A percentile compares a stretch with the other conserved stretches of the same genome.
phyloP scores from a whole-genome alignment of 2,797 vertebrate species.

The Pampus argenteus region DNA sequence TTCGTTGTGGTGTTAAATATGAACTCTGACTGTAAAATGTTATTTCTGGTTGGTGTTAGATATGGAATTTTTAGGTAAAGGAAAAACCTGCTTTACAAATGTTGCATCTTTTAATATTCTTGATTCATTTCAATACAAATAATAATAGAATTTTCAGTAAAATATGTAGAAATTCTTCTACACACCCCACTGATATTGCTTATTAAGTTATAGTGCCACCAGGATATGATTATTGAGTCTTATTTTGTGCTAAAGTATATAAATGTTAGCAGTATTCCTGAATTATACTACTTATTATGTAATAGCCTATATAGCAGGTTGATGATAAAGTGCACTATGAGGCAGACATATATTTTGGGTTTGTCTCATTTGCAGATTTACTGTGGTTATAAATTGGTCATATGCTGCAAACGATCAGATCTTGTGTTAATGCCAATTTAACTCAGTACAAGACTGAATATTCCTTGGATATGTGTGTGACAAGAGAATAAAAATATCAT shows the following conservation, averaged over 20 bases:
- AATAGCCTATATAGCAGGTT: background rate
- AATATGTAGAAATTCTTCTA: background rate
- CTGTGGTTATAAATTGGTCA: background rate
- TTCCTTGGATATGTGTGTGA: background rate
- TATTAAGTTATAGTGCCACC: background rate
- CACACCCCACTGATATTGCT: background rate
- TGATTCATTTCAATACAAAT: background rate
- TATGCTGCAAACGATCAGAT: constrained; percentile 9
- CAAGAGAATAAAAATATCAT: background rate
- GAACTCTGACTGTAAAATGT: background rate
- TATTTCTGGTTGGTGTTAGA: background rate
- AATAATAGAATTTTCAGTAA: background rate
- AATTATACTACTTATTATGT: background rate
- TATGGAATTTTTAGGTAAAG: background rate
- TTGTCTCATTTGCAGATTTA: constrained; percentile 35
- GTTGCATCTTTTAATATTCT: background rate
- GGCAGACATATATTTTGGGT: constrained; percentile 25
- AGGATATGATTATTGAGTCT: constrained; percentile 6
- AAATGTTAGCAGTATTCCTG: background rate
- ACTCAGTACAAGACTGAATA: constrained; percentile 1
- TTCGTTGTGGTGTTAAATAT: background rate
- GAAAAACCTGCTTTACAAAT: background rate
- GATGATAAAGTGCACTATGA: constrained; percentile 20
- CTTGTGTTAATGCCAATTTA: constrained; percentile 12
- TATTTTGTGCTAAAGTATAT: background rate